A percentile compares a stretch with the other conserved stretches of the same genome.
phyloP scores from a whole-genome alignment of 2,888 invertebrate species.

The Dusona sp. region DNA sequence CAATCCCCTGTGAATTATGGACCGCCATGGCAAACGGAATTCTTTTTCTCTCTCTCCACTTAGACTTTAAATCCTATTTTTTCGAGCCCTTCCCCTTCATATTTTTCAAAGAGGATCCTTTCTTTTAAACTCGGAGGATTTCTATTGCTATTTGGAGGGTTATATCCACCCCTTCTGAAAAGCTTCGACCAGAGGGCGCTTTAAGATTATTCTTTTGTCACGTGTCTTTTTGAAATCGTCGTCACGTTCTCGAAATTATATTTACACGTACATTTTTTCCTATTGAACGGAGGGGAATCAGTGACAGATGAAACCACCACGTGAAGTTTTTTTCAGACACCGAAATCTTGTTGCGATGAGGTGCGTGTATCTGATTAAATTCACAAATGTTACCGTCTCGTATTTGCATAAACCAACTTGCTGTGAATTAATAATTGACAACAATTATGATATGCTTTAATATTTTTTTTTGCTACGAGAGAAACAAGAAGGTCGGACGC shows the following conservation, averaged over 20 bases:
- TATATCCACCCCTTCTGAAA: neutral
- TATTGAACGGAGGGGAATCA: neutral
- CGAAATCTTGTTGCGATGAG: neutral
- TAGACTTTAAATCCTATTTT: neutral
- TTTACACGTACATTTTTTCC: neutral
- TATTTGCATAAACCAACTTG: neutral
- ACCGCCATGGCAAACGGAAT: conserved; percentile 67
- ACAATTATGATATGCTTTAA: neutral
- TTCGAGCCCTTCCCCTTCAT: neutral
- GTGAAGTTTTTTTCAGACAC: neutral
- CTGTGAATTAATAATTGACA: neutral
- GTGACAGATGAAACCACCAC: neutral
- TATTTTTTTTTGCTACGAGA: neutral
- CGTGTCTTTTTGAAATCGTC: conserved; percentile 5
- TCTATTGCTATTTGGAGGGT: neutral
- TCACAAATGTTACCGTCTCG: neutral
- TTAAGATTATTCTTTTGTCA: conserved; percentile 46
- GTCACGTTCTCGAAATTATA: conserved; percentile 10
- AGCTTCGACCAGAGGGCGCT: neutral
- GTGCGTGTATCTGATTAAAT: neutral
- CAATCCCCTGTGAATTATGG: conserved; percentile 68
- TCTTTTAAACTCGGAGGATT: neutral
- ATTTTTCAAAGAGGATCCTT: conserved; percentile 14
- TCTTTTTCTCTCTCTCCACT: conserved; percentile 5
- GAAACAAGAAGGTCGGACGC: neutral